Base-by-base conservation (phyloP, 2,113 vertebrate genomes). In the Meriones unguiculatus region DNA sequence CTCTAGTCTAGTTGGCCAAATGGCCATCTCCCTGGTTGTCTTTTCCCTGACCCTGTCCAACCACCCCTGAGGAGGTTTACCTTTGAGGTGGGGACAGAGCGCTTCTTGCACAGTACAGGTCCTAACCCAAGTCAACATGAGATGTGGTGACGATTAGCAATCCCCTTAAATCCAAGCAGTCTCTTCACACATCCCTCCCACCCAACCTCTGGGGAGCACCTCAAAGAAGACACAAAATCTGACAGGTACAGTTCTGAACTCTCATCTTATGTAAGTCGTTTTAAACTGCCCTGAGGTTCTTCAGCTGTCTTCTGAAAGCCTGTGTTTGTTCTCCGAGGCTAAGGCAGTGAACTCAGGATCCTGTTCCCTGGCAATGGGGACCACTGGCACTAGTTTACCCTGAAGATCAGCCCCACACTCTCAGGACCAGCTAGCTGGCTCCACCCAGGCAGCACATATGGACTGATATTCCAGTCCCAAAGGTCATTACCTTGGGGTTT, bases 401-500 rank as follows among this genome's bases (percentile, higher is more conserved):
- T 1, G 0, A 7, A 4, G 5, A 13, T 13, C 65, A 13, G 7
- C 15, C 38, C 62, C 32, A 2, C 10, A 18, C 17, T 1, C 13
- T 7, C 4, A 7, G 18, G 35, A 65, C 75, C 54, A 70, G 80
- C 20, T 0, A 52, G 11, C 78, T n/a, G 1, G 5, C 46, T 10
- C 18, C 7, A 1, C 10, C 1, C 2, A 38, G n/a, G 7, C 25
- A 2, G 67, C 59, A 2, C 18, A 10, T 4, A 0, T 7, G 13
- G 22, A 10, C 5, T 15, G 30, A 50, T 3, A 73, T 35, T n/a
- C 8, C 24, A 35, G 41, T 81, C 32, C 8, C 0, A 4, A 57
- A 92, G 41, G 62, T 20, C 67, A 52, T 28, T 57, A 6, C 41
- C 57, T 62, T 12, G 17, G 17, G 28, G 46, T 92, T 93, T 95